phyloP scores from a whole-genome alignment of 2,797 vertebrate genomes.

The Chaetophractus vellerosus region DNA sequence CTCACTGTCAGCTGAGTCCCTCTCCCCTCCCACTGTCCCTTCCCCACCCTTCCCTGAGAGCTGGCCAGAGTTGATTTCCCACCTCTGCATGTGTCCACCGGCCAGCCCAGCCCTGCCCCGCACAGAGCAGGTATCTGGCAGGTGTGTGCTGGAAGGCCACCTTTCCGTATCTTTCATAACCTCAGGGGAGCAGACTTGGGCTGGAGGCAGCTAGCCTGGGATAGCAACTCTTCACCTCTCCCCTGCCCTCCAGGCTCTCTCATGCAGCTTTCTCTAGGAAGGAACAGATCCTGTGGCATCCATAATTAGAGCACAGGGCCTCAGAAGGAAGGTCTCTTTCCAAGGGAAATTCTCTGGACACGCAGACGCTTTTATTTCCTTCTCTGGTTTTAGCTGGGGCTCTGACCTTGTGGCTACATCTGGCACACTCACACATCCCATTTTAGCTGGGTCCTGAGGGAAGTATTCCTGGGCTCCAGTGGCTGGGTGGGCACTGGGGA shows the following conservation, averaged over 20 bases:
- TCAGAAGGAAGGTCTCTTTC: conserved; percentile 70
- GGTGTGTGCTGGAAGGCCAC: background rate
- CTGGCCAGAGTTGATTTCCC: background rate
- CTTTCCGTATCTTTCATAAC: background rate
- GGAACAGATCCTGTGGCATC: conserved; percentile 70
- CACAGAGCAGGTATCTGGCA: background rate
- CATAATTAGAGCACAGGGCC: conserved; percentile 60
- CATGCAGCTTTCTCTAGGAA: background rate
- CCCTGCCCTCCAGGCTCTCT: background rate
- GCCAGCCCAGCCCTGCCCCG: background rate
- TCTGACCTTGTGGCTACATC: background rate
- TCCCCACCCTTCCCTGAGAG: background rate
- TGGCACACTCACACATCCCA: background rate
- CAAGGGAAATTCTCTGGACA: background rate
- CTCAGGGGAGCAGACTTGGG: background rate
- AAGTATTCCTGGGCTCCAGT: background rate
- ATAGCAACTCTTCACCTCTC: background rate
- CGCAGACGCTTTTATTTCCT: background rate
- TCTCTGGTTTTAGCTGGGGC: background rate
- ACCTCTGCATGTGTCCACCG: background rate
- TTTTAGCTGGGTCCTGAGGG: background rate
- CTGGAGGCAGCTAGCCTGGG: conserved; percentile 25
- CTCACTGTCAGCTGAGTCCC: background rate
- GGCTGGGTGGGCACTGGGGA: background rate
- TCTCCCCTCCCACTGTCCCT: no score